Evolutionary conservation across 2,888 invertebrate genomes (phyloP), one percentile per base, ranked within the genome.

Genomic region (Erebia epiphron): DNA sequence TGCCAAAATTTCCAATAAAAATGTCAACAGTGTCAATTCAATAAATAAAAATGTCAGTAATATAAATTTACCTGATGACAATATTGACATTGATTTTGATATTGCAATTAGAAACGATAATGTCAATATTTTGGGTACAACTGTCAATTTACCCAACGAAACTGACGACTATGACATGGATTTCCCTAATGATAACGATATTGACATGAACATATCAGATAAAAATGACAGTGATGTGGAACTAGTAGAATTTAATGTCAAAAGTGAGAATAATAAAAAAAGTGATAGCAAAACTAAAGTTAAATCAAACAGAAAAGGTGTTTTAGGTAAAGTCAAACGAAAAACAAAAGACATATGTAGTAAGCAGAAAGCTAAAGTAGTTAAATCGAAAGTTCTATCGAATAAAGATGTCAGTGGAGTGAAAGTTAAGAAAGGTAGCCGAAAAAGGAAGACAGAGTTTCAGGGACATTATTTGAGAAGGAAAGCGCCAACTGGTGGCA

Each of bases 111-210:
- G 16, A 60, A 41, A 43, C 5, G 18, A 61, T 9, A n/a, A 14
- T 18, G 18, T 1, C 8, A 43, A 54, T 16, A 10, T 9, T 18
- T 10, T 54, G 16, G 10, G 9, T 9, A 54, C 2, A 18, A 46
- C 16, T 43, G 43, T 16, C 60, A 46, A 43, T 11, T 43, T 43
- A 11, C 43, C 60, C 2, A 11, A 18, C n/a, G 60, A 41, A 7
- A 35, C 26, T 43, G 43, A 61, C 18, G 43, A 61, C 18, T 10
- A 18, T 61, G 60, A 61, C 16, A 61, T 61, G 43, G 60, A 61
- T 43, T 43, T 43, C 7, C 57, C 26, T 7, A 35, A 57, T 16
- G 43, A 62, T 8, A 14, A 62, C 21, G 61, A 49, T 8, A 62
- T 21, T 18, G 18, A 21, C 11, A 18, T 61, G 18, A 21, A 10